Evolutionary conservation across 2,113 vertebrate species (phyloP).

Genomic region (Tychaedon coryphoeus): DNA sequence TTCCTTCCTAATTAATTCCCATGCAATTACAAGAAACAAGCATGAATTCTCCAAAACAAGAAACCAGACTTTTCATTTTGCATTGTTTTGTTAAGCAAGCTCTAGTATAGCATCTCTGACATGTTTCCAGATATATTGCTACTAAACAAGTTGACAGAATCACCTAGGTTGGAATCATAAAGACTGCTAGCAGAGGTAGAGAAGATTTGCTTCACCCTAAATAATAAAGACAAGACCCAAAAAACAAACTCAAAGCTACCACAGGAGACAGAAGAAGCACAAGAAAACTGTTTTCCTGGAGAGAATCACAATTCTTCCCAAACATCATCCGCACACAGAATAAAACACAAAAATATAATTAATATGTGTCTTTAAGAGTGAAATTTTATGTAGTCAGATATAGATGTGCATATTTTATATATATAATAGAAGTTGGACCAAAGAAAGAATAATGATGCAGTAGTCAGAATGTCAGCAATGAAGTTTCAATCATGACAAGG

Average conservation of each 20-base stretch:
- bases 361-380: neutral
- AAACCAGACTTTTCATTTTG: neutral
- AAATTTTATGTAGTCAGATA: neutral
- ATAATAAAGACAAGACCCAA: neutral
- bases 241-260: neutral
- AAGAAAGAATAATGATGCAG: neutral
- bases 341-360: neutral
- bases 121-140: neutral
- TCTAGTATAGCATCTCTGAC: neutral
- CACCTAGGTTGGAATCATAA: neutral
- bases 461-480: neutral
- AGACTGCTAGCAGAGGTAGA: neutral
- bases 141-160: neutral
- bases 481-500: neutral
- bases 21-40: neutral
- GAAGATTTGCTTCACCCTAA: neutral
- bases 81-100: neutral
- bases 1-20: neutral
- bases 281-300: neutral
- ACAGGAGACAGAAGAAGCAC: neutral
- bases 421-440: neutral
- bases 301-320: neutral
- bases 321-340: neutral
- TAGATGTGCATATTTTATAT: neutral
- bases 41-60: neutral